Base-by-base conservation (phyloP, 2,113 vertebrate species). In the Picathartes gymnocephalus region DNA sequence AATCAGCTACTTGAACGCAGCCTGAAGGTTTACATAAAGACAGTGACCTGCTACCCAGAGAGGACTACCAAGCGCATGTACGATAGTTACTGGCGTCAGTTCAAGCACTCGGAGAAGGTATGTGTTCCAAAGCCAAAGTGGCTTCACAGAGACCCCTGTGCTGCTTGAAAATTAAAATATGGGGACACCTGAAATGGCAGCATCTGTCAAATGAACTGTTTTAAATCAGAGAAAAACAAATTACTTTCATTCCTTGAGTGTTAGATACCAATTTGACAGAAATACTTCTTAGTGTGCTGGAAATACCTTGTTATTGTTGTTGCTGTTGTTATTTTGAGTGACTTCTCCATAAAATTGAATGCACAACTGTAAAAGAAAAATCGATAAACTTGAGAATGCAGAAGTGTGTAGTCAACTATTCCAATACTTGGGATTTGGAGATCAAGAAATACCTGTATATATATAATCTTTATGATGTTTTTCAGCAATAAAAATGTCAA, bases 1-100 rank as follows among this genome's bases (percentile, higher is more conserved):
- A 98, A 98, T 96, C 98, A 98, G 92, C 97, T 98, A 98, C 98
- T 99, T 96, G 98, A 99, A 97, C 97, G 98, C 92, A 98, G 98
- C 97, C 97, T 99, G 96, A 98, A 98, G 97, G 98, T 98, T 97
- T 99, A 98, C 98, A 98, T 98, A 97, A 99, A 99, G 97, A 99
- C 98, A n/a, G 98, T 98, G 95, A 98, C 98, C 95, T 99, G 98
- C 97, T 99, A 98, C 90, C 98, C 98, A 11, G 98, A 99, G 96
- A 98, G 98, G 94, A 98, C 98, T 53, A 99, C 98, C 58, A 98
- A 98, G 79, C 98, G 98, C 97, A 98, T 99, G 98, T 98, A 99
- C 22, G 98, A 98, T 22, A 98, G 98, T 71, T 99, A 98, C 93
- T 98, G 98, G 98, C 97, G 97, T 24, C 98, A 98, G 96, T 98